Conservation (phyloP, 1,140 invertebrate genomes). For the Wasmannia auropunctata region DNA sequence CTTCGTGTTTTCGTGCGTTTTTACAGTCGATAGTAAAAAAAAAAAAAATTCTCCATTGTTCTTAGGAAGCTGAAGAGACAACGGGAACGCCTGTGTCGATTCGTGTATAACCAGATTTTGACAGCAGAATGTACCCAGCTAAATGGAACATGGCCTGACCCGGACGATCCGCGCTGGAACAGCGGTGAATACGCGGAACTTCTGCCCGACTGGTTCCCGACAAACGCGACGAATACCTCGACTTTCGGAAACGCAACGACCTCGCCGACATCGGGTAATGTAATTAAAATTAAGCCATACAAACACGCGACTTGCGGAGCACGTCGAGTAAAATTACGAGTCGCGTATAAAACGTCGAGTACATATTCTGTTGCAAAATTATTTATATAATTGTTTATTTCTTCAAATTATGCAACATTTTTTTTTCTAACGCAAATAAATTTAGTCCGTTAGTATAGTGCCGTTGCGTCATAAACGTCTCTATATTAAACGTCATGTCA, state of each 20-base stretch:
- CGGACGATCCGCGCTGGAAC: constrained; percentile 79
- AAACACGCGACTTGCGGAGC: background rate
- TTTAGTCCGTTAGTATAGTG: background rate
- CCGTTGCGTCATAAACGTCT: background rate
- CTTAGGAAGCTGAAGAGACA: constrained; percentile 88
- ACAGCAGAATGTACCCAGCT: constrained; percentile 87
- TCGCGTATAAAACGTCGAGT: background rate
- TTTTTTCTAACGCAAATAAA: background rate
- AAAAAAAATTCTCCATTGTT: constrained; percentile 11
- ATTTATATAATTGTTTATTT: background rate
- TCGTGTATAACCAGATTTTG: constrained; percentile 87
- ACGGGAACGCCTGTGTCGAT: constrained; percentile 88
- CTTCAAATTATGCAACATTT: background rate
- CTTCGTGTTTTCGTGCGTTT: background rate
- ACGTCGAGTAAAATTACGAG: background rate
- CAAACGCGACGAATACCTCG: constrained; percentile 80
- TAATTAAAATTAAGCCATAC: constrained; percentile 47
- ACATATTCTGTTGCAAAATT: background rate
- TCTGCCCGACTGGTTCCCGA: constrained; percentile 79
- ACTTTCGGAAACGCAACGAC: constrained; percentile 75
- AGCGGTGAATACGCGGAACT: constrained; percentile 81
- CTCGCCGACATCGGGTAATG: constrained; percentile 76
- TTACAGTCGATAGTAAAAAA: background rate
- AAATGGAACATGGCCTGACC: constrained; percentile 84
- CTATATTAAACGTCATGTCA: background rate